Evolutionary conservation across 2,888 invertebrate genomes (phyloP).

Genomic region (Ophion ventricosus): DNA sequence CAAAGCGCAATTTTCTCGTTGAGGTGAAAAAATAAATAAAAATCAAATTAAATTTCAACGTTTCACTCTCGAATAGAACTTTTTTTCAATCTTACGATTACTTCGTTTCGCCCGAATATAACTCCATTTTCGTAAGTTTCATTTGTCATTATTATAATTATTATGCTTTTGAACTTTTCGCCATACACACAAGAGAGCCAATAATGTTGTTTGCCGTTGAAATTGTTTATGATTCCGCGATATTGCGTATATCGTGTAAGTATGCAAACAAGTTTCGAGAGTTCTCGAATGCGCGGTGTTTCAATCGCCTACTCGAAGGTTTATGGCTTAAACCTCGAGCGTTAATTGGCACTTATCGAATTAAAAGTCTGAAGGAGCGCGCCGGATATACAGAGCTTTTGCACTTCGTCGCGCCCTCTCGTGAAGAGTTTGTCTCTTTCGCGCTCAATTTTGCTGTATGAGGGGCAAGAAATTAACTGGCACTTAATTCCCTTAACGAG

Average conservation of each 20-base stretch:
- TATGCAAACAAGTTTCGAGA: conserved; percentile 16
- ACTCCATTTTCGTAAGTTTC: conserved; percentile 43
- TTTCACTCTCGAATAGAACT: conserved; percentile 19
- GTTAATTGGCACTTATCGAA: conserved; percentile 77
- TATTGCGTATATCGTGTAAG: not conserved
- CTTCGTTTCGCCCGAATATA: conserved; percentile 70
- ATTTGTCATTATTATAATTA: conserved; percentile 3
- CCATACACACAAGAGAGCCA: not conserved
- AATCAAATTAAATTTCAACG: conserved; percentile 1
- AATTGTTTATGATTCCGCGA: not conserved
- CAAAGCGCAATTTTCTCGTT: conserved; percentile 60
- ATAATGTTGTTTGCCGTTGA: not conserved
- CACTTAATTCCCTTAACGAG: conserved; percentile 78
- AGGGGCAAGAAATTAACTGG: conserved; percentile 77
- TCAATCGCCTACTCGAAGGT: conserved; percentile 35
- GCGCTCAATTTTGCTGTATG: conserved; percentile 70
- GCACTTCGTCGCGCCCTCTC: not conserved
- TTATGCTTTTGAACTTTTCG: not conserved
- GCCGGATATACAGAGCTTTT: conserved; percentile 37
- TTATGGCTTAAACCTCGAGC: conserved; percentile 65
- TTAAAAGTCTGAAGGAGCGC: conserved; percentile 76
- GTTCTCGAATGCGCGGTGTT: conserved; percentile 39
- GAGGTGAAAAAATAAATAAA: conserved; percentile 23
- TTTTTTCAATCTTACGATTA: conserved; percentile 71
- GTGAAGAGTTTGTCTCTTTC: conserved; percentile 16